Conservation (phyloP, 2,888 invertebrate genomes). For the Apamea monoglypha region DNA sequence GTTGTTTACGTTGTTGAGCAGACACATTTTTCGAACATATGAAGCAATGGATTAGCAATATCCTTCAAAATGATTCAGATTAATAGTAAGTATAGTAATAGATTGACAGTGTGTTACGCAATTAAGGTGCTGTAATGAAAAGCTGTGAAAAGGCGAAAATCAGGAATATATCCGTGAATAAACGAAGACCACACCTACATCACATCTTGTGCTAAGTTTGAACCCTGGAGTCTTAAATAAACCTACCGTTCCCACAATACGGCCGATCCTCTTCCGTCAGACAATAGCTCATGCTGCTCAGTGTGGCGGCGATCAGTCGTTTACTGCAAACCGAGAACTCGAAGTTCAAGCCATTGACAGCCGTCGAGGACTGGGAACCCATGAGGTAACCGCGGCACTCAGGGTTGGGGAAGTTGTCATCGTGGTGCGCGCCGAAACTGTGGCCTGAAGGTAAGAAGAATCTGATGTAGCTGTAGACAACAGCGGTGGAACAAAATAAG, state of each 20-base stretch:
- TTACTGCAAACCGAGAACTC: slow-evolving; percentile 89
- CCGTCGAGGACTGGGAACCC: slow-evolving; percentile 84
- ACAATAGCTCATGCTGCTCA: slow-evolving; percentile 88
- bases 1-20: no score
- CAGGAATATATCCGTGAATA: neutral
- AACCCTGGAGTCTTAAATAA: neutral
- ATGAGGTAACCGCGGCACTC: slow-evolving; percentile 87
- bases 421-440: slow-evolving; percentile 90
- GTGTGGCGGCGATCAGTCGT: slow-evolving; percentile 82
- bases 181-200: neutral
- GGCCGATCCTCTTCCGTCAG: slow-evolving; percentile 82
- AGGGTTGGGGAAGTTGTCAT: slow-evolving; percentile 84
- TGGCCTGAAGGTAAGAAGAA: slow-evolving; percentile 78
- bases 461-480: neutral
- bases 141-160: neutral
- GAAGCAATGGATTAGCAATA: no score
- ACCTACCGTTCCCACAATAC: slow-evolving; percentile 89
- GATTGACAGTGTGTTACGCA: no score
- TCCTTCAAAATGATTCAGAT: no score
- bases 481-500: neutral
- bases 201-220: neutral
- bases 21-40: no score
- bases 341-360: slow-evolving; percentile 75
- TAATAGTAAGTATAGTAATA: no score
- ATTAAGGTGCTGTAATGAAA: no score